Percentiles rank a stretch among this genome's conserved stretches.
phyloP scores from a whole-genome alignment of 2,888 invertebrate species.

The Monochamus alternatus region DNA sequence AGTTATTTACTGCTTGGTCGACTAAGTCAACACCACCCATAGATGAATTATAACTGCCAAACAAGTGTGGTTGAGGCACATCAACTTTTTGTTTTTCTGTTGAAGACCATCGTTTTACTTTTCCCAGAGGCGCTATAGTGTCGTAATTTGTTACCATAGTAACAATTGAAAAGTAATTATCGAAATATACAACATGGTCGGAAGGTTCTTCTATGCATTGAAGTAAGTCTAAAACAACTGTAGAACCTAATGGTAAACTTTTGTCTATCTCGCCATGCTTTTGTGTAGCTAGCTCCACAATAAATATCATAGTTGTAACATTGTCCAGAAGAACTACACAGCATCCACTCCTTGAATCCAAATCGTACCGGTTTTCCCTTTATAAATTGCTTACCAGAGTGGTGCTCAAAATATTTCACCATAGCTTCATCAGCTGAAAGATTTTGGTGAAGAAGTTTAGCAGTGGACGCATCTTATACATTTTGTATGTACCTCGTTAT shows the following conservation, averaged over 20 bases:
- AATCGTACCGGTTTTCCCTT: neutral
- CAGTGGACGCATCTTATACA: no score
- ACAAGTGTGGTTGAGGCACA: slow-evolving; percentile 29
- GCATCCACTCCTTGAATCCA: neutral
- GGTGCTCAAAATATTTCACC: neutral
- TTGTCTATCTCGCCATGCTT: neutral
- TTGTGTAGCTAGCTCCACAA: slow-evolving; percentile 7
- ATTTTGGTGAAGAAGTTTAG: neutral
- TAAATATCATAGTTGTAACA: slow-evolving; percentile 6
- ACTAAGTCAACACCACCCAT: slow-evolving; percentile 11
- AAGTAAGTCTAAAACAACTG: neutral
- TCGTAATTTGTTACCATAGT: slow-evolving; percentile 27
- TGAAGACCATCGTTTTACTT: neutral
- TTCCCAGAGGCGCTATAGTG: slow-evolving; percentile 15
- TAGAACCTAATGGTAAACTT: neutral
- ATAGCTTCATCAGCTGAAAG: neutral
- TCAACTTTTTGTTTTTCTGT: slow-evolving; percentile 25
- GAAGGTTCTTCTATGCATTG: neutral
- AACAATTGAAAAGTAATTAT: slow-evolving; percentile 29
- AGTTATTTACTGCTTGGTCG: slow-evolving; percentile 19
- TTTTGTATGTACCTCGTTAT: no score
- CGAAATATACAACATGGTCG: slow-evolving; percentile 17
- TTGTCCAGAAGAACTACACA: neutral
- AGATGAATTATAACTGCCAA: neutral
- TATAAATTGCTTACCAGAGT: neutral